phyloP scores from a whole-genome alignment of 30 jellyfish, hydroid and myxozoan species.

The Hydra vulgaris region DNA sequence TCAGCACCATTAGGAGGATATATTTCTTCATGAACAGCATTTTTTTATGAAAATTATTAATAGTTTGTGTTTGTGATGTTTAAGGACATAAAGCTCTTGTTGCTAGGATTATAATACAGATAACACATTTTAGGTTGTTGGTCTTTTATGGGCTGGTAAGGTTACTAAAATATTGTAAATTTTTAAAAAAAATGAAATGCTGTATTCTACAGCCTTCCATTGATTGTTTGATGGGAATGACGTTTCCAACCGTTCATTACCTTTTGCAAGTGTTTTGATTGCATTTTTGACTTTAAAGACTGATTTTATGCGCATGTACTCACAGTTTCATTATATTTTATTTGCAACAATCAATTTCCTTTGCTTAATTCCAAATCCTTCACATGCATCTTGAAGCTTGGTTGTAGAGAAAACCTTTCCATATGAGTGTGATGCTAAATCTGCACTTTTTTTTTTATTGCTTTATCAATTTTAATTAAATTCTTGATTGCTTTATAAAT shows the following conservation, averaged over 20 bases:
- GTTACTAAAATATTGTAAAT: neutral
- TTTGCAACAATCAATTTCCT: neutral
- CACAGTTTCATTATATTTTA: neutral
- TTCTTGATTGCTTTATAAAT: neutral
- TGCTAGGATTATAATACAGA: no score
- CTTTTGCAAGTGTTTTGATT: neutral
- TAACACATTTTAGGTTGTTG: neutral
- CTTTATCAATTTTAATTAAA: neutral
- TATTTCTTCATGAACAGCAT: no score
- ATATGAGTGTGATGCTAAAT: neutral
- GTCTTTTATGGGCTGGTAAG: no score
- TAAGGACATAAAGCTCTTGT: no score
- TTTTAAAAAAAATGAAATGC: neutral
- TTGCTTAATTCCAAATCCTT: neutral
- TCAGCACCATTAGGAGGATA: no score
- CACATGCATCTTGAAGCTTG: neutral
- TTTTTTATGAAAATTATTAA: no score
- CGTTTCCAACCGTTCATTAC: neutral
- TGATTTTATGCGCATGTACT: neutral
- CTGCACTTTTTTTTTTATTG: neutral
- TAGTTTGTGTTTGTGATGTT: no score
- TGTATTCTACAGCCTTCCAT: neutral
- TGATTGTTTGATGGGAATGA: neutral
- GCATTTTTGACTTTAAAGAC: neutral
- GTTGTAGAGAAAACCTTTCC: neutral